Conservation (phyloP, 2,113 vertebrate genomes). For the Pica pica region DNA sequence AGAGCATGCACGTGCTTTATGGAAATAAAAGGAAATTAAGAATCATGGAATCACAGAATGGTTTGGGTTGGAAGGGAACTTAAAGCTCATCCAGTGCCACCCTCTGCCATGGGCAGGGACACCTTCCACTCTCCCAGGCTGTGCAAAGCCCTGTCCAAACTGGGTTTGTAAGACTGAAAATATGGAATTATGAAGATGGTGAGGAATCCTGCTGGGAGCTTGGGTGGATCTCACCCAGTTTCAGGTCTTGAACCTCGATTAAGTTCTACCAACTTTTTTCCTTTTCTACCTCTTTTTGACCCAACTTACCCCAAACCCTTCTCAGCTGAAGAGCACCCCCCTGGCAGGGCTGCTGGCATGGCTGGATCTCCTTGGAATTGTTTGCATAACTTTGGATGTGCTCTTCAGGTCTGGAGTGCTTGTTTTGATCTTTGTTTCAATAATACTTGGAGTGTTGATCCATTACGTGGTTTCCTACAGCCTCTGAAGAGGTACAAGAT, state of each 20-base stretch:
- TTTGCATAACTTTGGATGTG: not conserved
- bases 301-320: not conserved
- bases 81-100: not conserved
- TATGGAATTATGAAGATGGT: not conserved
- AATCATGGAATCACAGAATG: not conserved
- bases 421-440: conserved; percentile 3
- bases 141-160: not conserved
- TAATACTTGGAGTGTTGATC: not conserved
- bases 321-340: not conserved
- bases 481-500: not conserved
- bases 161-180: not conserved
- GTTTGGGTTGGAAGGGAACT: not conserved
- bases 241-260: not conserved
- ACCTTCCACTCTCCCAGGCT: not conserved
- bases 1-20: accelerated
- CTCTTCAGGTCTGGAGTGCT: not conserved
- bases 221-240: not conserved
- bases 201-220: not conserved
- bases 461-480: not conserved
- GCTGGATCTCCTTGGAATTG: not conserved
- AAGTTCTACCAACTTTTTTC: not conserved
- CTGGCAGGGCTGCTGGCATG: not conserved
- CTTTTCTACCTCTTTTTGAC: not conserved
- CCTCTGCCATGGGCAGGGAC: not conserved
- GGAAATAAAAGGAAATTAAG: not conserved